Conservation (phyloP, 1,140 invertebrate genomes). For the Heliconius hermathena region DNA sequence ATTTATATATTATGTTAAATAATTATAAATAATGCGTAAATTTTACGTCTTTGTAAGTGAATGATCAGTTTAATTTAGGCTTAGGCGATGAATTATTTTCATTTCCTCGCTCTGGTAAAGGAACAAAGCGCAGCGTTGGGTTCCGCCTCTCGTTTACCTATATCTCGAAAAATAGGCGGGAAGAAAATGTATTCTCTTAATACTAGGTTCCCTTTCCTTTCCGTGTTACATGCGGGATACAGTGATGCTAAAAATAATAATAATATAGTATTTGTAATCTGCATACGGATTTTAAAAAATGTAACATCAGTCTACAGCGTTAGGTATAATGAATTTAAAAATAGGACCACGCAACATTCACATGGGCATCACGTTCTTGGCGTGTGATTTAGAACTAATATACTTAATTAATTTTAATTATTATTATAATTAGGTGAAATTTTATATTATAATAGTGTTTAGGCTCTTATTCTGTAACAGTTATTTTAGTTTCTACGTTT, state of each 20-base stretch:
- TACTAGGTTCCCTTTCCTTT: not conserved
- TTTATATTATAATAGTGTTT: too few relatives aligned
- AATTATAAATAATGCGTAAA: too few relatives aligned
- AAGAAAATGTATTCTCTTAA: not conserved
- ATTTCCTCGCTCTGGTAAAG: not conserved
- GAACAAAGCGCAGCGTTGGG: not conserved
- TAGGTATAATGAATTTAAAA: not conserved
- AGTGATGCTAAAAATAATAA: not conserved
- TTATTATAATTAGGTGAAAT: not conserved
- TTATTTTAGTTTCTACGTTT: too few relatives aligned
- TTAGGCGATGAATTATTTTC: too few relatives aligned
- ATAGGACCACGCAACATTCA: not conserved
- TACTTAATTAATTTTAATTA: not conserved
- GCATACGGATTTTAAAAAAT: not conserved
- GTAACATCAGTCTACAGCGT: not conserved
- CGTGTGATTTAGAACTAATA: not conserved
- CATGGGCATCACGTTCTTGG: conserved; percentile 1
- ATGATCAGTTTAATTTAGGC: too few relatives aligned
- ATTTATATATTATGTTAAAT: too few relatives aligned
- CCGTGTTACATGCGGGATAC: not conserved
- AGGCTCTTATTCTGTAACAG: too few relatives aligned
- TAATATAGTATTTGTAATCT: not conserved
- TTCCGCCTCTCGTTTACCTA: not conserved
- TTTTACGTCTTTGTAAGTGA: too few relatives aligned
- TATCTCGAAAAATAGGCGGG: not conserved